phyloP scores from a whole-genome alignment of 2,888 invertebrate genomes.

The Leptinotarsa juncta region DNA sequence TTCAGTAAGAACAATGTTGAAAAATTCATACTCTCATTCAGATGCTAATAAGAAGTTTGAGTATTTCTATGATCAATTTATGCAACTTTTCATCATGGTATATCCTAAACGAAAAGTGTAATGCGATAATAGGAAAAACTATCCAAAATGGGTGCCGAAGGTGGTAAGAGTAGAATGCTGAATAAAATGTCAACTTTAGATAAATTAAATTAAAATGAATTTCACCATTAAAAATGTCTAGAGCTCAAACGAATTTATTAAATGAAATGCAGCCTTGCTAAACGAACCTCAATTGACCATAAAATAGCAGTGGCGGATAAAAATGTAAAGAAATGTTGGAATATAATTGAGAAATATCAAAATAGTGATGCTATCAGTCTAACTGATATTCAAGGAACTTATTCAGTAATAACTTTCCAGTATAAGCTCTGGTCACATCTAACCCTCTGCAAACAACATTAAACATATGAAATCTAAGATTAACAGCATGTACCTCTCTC shows the following conservation, averaged over 20 bases:
- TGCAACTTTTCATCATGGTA: neutral
- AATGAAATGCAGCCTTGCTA: neutral
- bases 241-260: neutral
- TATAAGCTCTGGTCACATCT: too few species aligned
- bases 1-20: neutral
- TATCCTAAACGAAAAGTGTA: neutral
- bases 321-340: too few species aligned
- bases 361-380: too few species aligned
- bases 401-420: too few species aligned
- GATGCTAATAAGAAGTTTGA: neutral
- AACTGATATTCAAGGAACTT: too few species aligned
- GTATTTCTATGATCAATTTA: neutral
- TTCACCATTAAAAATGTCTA: neutral
- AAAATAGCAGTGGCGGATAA: constrained; percentile 13
- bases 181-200: constrained; percentile 8
- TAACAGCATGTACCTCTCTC: too few species aligned
- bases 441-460: too few species aligned
- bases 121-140: constrained; percentile 1
- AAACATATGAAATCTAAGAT: too few species aligned
- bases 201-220: constrained; percentile 4
- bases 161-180: constrained; percentile 12
- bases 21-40: neutral
- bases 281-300: constrained; percentile 15
- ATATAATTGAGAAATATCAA: too few species aligned
- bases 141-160: constrained; percentile 7